Base-by-base conservation (phyloP, 2,113 vertebrate genomes). In the Micromys minutus region DNA sequence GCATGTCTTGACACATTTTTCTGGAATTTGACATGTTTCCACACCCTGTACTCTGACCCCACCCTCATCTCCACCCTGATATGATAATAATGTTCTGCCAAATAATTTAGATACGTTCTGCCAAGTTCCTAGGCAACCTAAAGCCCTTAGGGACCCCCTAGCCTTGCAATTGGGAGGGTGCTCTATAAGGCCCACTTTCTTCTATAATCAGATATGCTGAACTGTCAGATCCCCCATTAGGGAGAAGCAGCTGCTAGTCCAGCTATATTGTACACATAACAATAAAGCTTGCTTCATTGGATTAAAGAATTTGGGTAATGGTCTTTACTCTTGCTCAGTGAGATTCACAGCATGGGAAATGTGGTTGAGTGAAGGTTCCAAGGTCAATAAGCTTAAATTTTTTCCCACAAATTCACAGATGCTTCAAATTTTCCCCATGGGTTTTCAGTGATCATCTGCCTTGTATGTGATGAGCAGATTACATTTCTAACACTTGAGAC, bases 391-490 rank as follows among this genome's bases (percentile, higher is more conserved):
- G 11, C 36, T 0, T 0, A 10, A 36, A 84, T 0, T 0, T 71
- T 13, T 67, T 26, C 21, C 69, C 45, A n/a, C 72, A 93, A 97
- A 85, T 87, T 75, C 95, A 95, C 57, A 80, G 92, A 87, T 50
- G 83, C 55, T 87, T 94, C 93, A 59, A 42, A 94, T 69, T 90
- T 89, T 96, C 97, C 87, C 93, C 89, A 91, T 67, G 95, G 85
- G 36, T 88, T 63, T 94, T 96, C 71, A 94, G 57, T 97, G 61
- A 81, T 86, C 89, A 96, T 83, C 89, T 29, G 39, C 94, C 94
- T 91, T 89, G 96, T 97, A 94, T 94, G 90, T 94, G 87, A 95
- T 96, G 93, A 93, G 86, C 57, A 87, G 76, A 93, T 96, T 95
- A 69, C 52, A 89, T 77, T 76, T 59, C 85, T 92, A 94, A 97